Base-by-base conservation (phyloP, 2,113 vertebrate species). In the Bufo bufo region DNA sequence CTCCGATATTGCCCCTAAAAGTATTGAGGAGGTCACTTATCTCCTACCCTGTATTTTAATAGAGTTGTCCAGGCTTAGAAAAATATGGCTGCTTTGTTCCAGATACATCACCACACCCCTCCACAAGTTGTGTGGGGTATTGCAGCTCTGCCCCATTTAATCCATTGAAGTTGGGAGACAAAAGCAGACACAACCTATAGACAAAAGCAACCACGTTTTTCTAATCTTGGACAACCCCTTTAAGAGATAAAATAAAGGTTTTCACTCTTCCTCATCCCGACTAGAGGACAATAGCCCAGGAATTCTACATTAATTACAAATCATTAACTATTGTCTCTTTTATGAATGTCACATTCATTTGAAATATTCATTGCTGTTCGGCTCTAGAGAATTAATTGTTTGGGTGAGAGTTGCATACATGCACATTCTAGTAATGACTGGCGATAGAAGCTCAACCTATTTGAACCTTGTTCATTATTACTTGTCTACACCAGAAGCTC, bases 361-460 rank as follows among this genome's bases (percentile, higher is more conserved):
- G 71, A 58, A 77, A 77, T 61, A 59, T 77, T 85, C 17, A 49
- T n/a, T 43, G 47, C 47, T 61, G 49, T 85, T 63, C 63, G 56
- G 19, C 61, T 63, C 33, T 11, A 77, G 43, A 61, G 58, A 56
- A 85, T 56, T 85, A 85, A 85, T 63, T 77, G 72, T 85, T 77
- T 85, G 20, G 75, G 19, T 66, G 49, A 86, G 33, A 9, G 75
- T 78, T 66, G 61, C 33, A 17, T 66, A 86, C 47, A 78, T 79
- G 75, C 77, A 79, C 59, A 77, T 79, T 69, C 66, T 79, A 52
- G 47, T 85, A 85, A 86, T 72, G 47, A 66, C 75, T 86, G 85
- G n/a, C n/a, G 75, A 86, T 79, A 66, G 56, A 49, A 79, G 58
- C 72, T 79, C 49, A 33, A 79, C 75, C 75, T 86, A 20, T 66